Evolutionary conservation across 2,888 invertebrate species (phyloP).

Genomic region (Crocallis elinguaria): DNA sequence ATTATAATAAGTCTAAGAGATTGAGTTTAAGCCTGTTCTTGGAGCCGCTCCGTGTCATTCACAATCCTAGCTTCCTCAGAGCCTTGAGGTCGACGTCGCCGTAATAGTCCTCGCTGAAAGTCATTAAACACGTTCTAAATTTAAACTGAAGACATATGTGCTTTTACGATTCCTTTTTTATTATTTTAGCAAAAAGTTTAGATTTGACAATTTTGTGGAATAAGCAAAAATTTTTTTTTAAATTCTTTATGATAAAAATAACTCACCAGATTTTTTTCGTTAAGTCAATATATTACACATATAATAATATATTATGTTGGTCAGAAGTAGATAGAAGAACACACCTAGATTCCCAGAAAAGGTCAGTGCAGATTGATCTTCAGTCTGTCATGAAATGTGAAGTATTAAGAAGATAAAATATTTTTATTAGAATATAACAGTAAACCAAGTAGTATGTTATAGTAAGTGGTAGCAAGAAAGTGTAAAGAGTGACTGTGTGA

Average conservation of each 20-base stretch:
- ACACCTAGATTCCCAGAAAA: slow-evolving; percentile 34
- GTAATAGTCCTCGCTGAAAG: slow-evolving; percentile 95
- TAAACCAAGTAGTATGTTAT: slow-evolving; percentile 63
- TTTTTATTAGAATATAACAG: slow-evolving; percentile 49
- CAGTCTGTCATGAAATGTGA: slow-evolving; percentile 8
- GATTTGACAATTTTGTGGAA: background rate
- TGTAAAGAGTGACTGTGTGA: slow-evolving; percentile 57
- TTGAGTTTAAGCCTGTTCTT: slow-evolving; percentile 79
- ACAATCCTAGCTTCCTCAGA: slow-evolving; percentile 92
- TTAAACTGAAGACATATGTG: background rate
- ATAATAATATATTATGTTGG: background rate
- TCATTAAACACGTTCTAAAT: slow-evolving; percentile 30
- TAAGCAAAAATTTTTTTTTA: background rate
- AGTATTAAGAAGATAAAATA: slow-evolving; percentile 6
- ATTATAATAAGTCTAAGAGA: slow-evolving; percentile 66
- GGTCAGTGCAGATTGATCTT: slow-evolving; percentile 30
- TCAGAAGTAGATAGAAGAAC: slow-evolving; percentile 26
- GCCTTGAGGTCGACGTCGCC: slow-evolving; percentile 95
- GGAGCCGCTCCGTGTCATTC: slow-evolving; percentile 81
- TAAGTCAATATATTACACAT: background rate
- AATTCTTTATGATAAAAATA: background rate
- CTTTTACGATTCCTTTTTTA: background rate
- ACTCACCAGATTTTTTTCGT: slow-evolving; percentile 25
- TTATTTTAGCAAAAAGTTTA: background rate
- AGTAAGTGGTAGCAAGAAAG: slow-evolving; percentile 53